Conservation (phyloP, 1,140 invertebrate genomes). For the Alviniconcha marisindica region DNA sequence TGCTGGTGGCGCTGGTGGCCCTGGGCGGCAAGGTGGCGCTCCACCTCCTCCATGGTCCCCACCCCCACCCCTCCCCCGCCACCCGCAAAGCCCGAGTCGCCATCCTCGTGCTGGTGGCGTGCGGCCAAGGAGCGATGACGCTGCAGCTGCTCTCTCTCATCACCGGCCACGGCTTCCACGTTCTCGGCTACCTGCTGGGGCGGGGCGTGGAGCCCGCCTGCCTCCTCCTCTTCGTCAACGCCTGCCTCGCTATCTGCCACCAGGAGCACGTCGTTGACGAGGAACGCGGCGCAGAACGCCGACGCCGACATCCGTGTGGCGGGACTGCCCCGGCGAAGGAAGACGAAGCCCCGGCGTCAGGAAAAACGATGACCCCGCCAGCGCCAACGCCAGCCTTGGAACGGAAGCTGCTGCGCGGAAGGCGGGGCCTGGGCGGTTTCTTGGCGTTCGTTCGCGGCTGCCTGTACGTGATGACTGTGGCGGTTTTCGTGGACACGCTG, state of each 20-base stretch:
- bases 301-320: background rate
- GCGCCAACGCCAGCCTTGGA: no score
- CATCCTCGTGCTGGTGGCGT: background rate
- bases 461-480: no score
- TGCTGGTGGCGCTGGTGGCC: background rate
- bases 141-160: background rate
- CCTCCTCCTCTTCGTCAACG: background rate
- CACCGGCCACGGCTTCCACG: background rate
- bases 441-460: no score
- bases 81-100: background rate
- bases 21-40: background rate
- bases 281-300: background rate
- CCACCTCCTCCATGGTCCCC: background rate
- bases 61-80: background rate
- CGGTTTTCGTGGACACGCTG: no score
- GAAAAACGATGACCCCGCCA: no score
- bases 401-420: no score
- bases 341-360: no score
- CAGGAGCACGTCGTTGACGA: background rate
- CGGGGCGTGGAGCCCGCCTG: background rate
- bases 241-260: background rate
- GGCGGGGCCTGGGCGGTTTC: no score
- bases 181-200: background rate
- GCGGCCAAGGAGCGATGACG: background rate
- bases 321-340: no score